Percentiles rank a stretch among this genome's conserved stretches.
Evolutionary conservation across 2,797 vertebrate genomes (phyloP).

Genomic region (Enteromius argenteus): DNA sequence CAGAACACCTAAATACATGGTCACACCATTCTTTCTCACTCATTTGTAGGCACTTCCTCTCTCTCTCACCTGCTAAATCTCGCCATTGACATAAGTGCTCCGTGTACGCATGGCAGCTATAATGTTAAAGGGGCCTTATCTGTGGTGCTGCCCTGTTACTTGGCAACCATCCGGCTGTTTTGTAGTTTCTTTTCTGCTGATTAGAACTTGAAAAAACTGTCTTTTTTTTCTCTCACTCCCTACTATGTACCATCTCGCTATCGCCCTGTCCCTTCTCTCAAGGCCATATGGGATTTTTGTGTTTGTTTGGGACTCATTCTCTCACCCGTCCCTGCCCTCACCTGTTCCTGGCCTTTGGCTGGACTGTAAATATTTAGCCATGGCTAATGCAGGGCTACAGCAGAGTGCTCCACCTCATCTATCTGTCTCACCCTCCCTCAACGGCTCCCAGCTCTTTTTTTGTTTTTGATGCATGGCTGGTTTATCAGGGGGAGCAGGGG

Average conservation of each 20-base stretch:
- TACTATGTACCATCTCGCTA: not conserved
- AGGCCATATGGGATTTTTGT: conserved; percentile 38
- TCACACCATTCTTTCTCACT: conserved; percentile 5
- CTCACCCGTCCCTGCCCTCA: conserved; percentile 41
- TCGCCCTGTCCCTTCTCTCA: conserved; percentile 12
- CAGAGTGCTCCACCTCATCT: conserved; percentile 72
- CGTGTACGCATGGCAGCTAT: not conserved
- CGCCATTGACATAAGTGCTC: conserved; percentile 2
- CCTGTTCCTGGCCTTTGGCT: conserved; percentile 65
- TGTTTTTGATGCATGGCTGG: conserved; percentile 57
- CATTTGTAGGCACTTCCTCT: conserved; percentile 8
- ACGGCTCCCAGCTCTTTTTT: conserved; percentile 39
- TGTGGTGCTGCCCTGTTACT: conserved; percentile 74
- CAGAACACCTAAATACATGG: conserved; percentile 20
- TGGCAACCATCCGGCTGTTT: conserved; percentile 79
- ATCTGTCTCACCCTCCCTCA: conserved; percentile 58
- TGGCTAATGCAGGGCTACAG: conserved; percentile 80
- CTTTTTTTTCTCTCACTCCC: conserved; percentile 3
- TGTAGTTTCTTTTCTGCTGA: conserved; percentile 69
- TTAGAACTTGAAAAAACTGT: conserved; percentile 21
- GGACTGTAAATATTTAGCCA: conserved; percentile 84
- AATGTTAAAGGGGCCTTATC: conserved; percentile 46
- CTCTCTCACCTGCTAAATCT: conserved; percentile 11
- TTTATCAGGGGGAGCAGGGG: conserved; percentile 60
- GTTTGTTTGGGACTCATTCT: conserved; percentile 43